These are phyloP conservation scores for Euleptes europaea DNA, from an alignment of 2,113 vertebrate genomes.

Conservation along the genomic window DNA sequence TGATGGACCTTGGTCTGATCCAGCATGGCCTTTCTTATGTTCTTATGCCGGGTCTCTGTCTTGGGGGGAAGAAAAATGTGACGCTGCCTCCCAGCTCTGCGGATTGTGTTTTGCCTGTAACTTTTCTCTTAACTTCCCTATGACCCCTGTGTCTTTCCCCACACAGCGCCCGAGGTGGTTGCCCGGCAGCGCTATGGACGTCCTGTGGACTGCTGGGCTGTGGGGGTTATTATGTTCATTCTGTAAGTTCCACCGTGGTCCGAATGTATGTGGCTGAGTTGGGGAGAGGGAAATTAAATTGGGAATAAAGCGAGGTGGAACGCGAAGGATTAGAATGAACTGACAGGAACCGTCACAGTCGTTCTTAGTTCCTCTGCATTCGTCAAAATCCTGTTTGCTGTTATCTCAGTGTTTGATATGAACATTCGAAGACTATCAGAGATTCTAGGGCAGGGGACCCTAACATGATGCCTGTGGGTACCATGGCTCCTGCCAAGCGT, in stretches of 20 bases:
- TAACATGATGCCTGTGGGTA: too few species aligned
- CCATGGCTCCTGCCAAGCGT: too few species aligned
- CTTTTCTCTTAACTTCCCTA: not conserved
- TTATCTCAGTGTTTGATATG: too few species aligned
- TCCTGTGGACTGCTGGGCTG: slow-evolving; percentile 87
- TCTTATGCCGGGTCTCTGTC: too few species aligned
- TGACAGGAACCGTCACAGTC: not conserved
- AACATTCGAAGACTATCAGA: too few species aligned
- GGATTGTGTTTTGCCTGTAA: not conserved
- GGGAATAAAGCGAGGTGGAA: not conserved
- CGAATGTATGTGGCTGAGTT: not conserved
- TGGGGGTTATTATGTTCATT: slow-evolving; percentile 86
- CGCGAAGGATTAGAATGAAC: not conserved
- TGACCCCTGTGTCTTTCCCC: not conserved
- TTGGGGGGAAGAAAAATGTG: not conserved
- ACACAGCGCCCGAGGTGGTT: slow-evolving; percentile 83
- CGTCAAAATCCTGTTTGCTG: too few species aligned
- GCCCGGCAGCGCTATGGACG: slow-evolving; percentile 84
- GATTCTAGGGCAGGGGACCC: too few species aligned
- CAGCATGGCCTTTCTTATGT: too few species aligned
- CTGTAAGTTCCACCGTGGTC: slow-evolving; percentile 73
- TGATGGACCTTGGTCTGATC: too few species aligned
- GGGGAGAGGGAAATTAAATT: not conserved
- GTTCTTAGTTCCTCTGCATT: too few species aligned
- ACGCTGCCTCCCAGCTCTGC: not conserved